phyloP scores from a whole-genome alignment of 2,113 vertebrate genomes.

The Macroglossus sobrinus region DNA sequence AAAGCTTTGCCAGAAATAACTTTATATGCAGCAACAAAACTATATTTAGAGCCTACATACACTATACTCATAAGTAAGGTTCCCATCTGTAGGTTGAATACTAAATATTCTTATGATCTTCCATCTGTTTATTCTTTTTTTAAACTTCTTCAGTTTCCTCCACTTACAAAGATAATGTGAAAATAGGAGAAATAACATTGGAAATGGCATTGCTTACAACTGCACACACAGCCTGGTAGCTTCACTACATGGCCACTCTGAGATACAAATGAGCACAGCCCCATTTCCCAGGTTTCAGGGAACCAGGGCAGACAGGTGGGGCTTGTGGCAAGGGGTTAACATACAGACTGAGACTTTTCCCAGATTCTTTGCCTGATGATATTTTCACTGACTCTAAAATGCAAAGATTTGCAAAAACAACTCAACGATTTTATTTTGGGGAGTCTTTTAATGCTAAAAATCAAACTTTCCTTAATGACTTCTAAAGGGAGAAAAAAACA shows the following conservation, averaged over 20 bases:
- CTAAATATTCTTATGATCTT: not conserved
- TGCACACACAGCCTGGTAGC: not conserved
- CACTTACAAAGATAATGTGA: not conserved
- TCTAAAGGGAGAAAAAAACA: not conserved
- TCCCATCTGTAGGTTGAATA: not conserved
- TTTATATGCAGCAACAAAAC: not conserved
- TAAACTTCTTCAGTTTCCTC: not conserved
- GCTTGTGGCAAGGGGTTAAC: not conserved
- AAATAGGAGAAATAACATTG: not conserved
- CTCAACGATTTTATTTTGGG: not conserved
- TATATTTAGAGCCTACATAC: not conserved
- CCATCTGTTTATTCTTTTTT: not conserved
- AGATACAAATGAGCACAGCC: not conserved
- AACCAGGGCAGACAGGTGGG: too few relatives aligned
- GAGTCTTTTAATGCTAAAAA: not conserved
- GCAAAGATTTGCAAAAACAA: not conserved
- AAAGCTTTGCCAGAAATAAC: not conserved
- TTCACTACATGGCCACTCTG: fast-evolving
- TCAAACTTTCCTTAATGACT: not conserved
- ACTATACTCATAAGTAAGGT: not conserved
- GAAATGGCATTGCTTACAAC: not conserved
- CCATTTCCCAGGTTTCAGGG: not conserved
- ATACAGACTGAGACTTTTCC: not conserved
- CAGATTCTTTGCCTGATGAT: not conserved
- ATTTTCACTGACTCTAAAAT: not conserved